Evolutionary conservation across 2,888 invertebrate genomes (phyloP).

Genomic region (Lissocephala sabroskyi): DNA sequence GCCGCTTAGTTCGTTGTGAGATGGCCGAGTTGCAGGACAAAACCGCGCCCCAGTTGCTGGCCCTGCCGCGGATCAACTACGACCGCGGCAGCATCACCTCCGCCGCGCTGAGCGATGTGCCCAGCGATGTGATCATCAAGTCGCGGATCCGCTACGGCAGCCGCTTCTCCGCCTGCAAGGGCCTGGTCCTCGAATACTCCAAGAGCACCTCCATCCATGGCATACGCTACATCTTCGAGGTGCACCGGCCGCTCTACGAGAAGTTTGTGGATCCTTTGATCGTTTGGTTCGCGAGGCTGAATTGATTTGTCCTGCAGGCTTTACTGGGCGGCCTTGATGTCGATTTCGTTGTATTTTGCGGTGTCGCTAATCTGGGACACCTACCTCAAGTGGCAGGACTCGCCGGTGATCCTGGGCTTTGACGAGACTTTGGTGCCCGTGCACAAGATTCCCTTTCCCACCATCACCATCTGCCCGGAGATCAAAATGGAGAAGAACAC

Average conservation of each 20-base stretch:
- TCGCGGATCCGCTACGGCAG: slow-evolving; percentile 68
- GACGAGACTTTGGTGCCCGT: slow-evolving; percentile 69
- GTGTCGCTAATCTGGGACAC: slow-evolving; percentile 66
- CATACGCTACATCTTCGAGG: slow-evolving; percentile 68
- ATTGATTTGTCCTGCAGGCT: slow-evolving; percentile 37
- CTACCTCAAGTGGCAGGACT: slow-evolving; percentile 64
- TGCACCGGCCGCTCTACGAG: slow-evolving; percentile 67
- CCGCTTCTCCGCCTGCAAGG: slow-evolving; percentile 61
- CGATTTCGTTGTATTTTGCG: slow-evolving; percentile 64
- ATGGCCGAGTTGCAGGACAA: slow-evolving; percentile 24
- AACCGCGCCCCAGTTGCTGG: slow-evolving; percentile 37
- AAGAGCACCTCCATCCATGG: slow-evolving; percentile 69
- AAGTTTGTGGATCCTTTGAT: slow-evolving; percentile 45
- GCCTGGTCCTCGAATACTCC: slow-evolving; percentile 66
- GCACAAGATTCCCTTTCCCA: slow-evolving; percentile 68
- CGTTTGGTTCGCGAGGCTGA: neutral
- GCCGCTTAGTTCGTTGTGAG: slow-evolving; percentile 31
- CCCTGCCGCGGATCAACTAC: slow-evolving; percentile 34
- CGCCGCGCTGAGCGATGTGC: slow-evolving; percentile 67
- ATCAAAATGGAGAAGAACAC: slow-evolving; percentile 66
- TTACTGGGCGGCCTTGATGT: slow-evolving; percentile 62
- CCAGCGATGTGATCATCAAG: slow-evolving; percentile 68
- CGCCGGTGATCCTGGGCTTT: slow-evolving; percentile 68
- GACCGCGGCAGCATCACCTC: slow-evolving; percentile 58
- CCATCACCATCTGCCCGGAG: slow-evolving; percentile 69